Base-by-base conservation (phyloP, 2,888 invertebrate species). In the Callimorpha dominula region DNA sequence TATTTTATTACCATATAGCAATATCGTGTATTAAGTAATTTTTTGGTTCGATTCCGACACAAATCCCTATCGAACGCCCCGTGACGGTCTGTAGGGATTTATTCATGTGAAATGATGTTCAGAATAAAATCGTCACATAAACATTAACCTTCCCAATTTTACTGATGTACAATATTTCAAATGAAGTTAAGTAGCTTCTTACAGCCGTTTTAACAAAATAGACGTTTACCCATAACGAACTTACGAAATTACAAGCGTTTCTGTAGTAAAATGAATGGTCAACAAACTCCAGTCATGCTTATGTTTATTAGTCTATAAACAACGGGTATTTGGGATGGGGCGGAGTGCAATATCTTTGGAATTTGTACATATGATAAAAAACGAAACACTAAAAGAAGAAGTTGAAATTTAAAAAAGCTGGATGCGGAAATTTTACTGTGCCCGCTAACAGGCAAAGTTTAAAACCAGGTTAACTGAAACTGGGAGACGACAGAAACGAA, bases 371-470 rank as follows among this genome's bases (percentile, higher is more conserved):
- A 57, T 20, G 20, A 20, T 4, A 20, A 57, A n/a, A 4, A 9
- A 20, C 17, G 1, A 11, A n/a, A 11, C 15, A 49, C 12, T 31
- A 15, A 20, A 31, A 49, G 43, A 31, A n/a, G 63, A 62, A 57
- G 40, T 14, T 7, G 7, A 20, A 69, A 62, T 52, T 62, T 50
- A 66, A 62, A 66, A 66, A 66, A 57, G 0, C 42, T 65, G 72
- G 15, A 60, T 63, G 64, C 66, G 60, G 54, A 74, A 78, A 72
- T 72, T 72, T 67, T 46, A 71, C 15, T 31, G 50, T 75, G 71
- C 49, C 52, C 65, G 20, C 71, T 71, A 82, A 74, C 77, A 70
- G 77, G 77, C 73, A 80, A 85, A 81, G 76, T 85, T 86, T 77
- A 62, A 71, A 77, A 60, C 74, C 62, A 63, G 75, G 68, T 78